Conservation (phyloP, 2,797 vertebrate genomes). For the Oreortyx pictus region DNA sequence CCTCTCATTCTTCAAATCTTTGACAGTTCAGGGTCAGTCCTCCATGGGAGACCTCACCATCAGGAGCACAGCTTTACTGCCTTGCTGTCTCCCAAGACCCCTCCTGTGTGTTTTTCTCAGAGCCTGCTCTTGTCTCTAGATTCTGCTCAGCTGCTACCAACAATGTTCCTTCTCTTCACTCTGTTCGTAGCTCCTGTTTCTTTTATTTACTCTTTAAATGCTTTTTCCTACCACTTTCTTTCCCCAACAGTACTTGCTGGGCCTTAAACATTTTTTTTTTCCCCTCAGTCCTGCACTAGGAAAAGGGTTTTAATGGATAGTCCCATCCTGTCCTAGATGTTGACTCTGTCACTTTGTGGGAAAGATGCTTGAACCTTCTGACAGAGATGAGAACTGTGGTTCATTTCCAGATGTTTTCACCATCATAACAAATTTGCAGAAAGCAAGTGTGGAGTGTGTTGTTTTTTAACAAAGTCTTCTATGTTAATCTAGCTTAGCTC, state of each 20-base stretch:
- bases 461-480: neutral
- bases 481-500: neutral
- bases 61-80: neutral
- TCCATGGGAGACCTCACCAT: neutral
- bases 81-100: neutral
- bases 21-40: neutral
- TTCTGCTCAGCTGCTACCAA: neutral
- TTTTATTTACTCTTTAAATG: neutral
- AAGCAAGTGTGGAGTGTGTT: neutral
- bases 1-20: neutral
- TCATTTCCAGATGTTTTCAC: no score
- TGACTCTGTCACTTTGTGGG: neutral
- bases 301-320: neutral
- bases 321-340: no score
- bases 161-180: neutral
- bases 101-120: neutral
- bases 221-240: neutral
- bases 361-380: neutral
- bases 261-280: neutral
- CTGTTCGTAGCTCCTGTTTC: neutral
- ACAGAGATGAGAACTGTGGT: neutral
- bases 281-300: neutral
- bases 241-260: no score
- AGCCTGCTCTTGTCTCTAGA: neutral
- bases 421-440: neutral